Conservation (phyloP, 2,113 vertebrate species). For the Scomber japonicus region DNA sequence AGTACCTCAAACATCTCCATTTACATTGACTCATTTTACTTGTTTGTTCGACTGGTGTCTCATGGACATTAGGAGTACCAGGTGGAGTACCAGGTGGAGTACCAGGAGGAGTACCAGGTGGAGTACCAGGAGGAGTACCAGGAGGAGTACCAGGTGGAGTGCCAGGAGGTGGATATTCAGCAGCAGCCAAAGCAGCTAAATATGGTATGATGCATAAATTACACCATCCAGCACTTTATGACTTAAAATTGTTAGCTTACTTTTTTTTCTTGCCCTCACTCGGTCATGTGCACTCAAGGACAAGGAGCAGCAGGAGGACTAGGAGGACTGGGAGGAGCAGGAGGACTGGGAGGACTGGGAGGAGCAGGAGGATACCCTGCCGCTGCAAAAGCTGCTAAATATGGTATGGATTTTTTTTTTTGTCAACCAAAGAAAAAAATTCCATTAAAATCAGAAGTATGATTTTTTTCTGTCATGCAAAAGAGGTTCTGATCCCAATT, state of each 20-base stretch:
- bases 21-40: not conserved
- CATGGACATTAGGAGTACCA: conserved; percentile 35
- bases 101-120: conserved; percentile 46
- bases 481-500: no score
- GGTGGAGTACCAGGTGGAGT: conserved; percentile 41
- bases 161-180: conserved; percentile 50
- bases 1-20: not conserved
- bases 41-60: conserved; percentile 3
- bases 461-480: no score
- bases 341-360: not conserved
- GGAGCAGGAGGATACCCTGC: conserved; percentile 1
- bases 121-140: conserved; percentile 41
- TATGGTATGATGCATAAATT: conserved; percentile 53
- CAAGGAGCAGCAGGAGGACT: not conserved
- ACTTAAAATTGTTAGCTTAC: no score
- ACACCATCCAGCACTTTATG: not conserved
- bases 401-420: conserved; percentile 16
- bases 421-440: not conserved
- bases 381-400: conserved; percentile 63
- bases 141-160: conserved; percentile 35
- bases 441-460: no score
- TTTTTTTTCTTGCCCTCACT: not conserved
- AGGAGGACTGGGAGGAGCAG: not conserved
- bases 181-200: conserved; percentile 73
- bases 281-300: not conserved